Evolutionary conservation across 37 sponge, comb jelly and placozoan genomes (phyloP), one percentile per base, ranked within the genome.

Genomic region (Lycopodina hypogea): DNA sequence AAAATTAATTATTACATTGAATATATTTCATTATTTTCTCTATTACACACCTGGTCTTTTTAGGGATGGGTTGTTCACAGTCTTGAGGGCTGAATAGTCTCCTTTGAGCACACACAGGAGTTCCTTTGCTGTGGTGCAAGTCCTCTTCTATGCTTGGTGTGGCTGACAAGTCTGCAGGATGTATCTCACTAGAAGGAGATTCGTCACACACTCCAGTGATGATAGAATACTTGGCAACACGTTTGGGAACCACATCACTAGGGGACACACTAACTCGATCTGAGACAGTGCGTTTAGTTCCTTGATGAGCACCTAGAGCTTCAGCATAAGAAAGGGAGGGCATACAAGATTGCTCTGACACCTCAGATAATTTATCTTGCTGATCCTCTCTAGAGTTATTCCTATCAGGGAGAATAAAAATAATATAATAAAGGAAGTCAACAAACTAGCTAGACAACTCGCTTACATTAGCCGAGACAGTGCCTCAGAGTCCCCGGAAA

Each of bases 191-290:
- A 45, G 9, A 45, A 45, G 48, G 48, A 45, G 48, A 45, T 2
- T 7, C 30, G 35, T 65, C 30, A 28, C 18, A 65, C 7, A 32
- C 34, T 65, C 66, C 12, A 14, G 18, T 30, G 17, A 17, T 2
- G 3, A 19, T 29, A 3, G 35, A 29, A 12, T 30, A 33, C 66
- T 65, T 33, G 48, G 50, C 74, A 38, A 21, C 22, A 32, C 78
- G 57, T 68, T 89, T 89, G 3, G 71, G 59, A 30, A 53, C 69
- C 35, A 15, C 19, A 22, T 89, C 89, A 61, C 78, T 56, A 37
- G 89, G 89, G 22, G 89, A 89, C 24, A 89, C 61, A 42, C 76
- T 78, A 21, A 48, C 0, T 60, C 89, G 48, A 4, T 78, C 89
- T 1, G 41, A 73, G 30, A 65, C 34, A 17, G 70, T 69, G 4